Conservation (phyloP, 1,140 invertebrate species). For the Tetramorium alpestre region DNA sequence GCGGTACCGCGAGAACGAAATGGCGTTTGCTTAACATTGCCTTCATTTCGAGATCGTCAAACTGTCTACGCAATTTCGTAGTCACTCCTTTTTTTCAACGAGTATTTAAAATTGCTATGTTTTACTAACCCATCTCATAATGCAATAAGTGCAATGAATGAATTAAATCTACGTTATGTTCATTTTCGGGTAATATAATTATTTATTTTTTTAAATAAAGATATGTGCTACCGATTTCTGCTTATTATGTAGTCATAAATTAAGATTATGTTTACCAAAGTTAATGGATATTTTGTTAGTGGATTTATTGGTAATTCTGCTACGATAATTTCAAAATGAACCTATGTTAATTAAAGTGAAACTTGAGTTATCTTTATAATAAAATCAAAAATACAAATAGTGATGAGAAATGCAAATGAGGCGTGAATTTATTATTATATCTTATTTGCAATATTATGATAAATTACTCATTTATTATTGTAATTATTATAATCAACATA, state of each 20-base stretch:
- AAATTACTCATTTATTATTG: conserved; percentile 36
- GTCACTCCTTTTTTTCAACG: neutral
- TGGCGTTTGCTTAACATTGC: neutral
- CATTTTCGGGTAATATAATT: neutral
- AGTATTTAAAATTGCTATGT: neutral
- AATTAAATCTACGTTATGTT: neutral
- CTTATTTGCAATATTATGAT: conserved; percentile 10
- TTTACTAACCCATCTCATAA: neutral
- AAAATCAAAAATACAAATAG: neutral
- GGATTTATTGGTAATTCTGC: neutral
- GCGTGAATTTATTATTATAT: conserved; percentile 13
- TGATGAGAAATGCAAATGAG: conserved; percentile 22
- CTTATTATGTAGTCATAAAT: neutral
- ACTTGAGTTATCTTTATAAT: neutral
- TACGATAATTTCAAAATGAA: neutral
- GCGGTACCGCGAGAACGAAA: neutral
- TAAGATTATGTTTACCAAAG: neutral
- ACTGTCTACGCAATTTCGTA: neutral
- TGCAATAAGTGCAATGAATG: neutral
- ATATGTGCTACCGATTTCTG: neutral
- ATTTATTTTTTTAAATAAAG: neutral
- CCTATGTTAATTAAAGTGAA: conserved; percentile 25
- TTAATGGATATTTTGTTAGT: neutral
- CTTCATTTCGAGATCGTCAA: neutral
- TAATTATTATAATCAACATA: conserved; percentile 28